phyloP scores from a whole-genome alignment of 2,797 vertebrate genomes.

The Pipistrellus nathusii region DNA sequence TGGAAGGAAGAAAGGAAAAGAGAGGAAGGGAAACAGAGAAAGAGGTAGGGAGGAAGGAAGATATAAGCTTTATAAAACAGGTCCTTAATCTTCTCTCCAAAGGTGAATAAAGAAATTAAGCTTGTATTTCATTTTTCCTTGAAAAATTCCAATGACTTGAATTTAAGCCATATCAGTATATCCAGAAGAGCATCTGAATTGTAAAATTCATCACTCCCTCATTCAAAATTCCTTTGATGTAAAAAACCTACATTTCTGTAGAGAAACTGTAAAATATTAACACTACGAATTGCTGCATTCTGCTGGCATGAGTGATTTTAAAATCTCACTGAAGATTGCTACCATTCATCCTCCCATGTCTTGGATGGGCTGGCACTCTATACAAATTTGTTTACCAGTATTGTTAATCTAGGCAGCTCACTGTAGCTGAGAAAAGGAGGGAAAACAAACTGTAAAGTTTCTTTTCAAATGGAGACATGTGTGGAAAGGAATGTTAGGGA shows the following conservation, averaged over 20 bases:
- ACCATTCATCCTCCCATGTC: neutral
- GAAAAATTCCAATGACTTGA: constrained; percentile 42
- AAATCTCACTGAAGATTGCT: neutral
- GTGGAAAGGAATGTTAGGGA: neutral
- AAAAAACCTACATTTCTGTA: constrained; percentile 63
- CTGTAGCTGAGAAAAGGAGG: neutral
- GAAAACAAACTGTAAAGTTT: neutral
- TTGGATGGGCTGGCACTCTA: neutral
- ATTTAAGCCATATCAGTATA: constrained; percentile 40
- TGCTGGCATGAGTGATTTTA: neutral
- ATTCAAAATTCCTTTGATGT: constrained; percentile 73
- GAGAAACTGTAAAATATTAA: constrained; percentile 61
- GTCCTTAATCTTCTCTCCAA: constrained; percentile 57
- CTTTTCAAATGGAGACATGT: neutral
- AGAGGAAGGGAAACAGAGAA: neutral
- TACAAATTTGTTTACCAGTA: neutral
- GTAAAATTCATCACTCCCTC: constrained; percentile 68
- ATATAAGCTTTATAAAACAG: neutral
- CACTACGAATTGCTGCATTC: constrained; percentile 54
- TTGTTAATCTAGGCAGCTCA: neutral
- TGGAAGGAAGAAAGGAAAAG: neutral
- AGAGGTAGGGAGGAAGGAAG: neutral
- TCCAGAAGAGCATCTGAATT: constrained; percentile 50
- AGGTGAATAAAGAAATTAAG: constrained; percentile 69
- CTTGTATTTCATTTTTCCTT: constrained; percentile 62